Evolutionary conservation across 2,888 invertebrate genomes (phyloP).

Genomic region (Adineta ricciae): DNA sequence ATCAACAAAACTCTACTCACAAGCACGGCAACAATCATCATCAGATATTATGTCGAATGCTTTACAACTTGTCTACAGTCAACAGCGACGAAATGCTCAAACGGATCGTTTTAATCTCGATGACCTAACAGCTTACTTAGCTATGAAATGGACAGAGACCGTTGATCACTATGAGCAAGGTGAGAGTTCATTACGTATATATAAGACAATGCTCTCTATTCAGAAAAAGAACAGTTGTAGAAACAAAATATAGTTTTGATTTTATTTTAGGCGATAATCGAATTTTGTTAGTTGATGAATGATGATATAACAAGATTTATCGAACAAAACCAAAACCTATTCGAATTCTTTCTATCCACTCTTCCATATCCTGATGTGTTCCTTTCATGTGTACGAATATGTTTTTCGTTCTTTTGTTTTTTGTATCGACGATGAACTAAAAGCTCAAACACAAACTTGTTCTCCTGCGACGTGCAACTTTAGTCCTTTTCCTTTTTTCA

Average conservation of each 20-base stretch:
- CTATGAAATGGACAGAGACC: constrained; percentile 8
- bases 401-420: not conserved
- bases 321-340: not conserved
- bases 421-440: not conserved
- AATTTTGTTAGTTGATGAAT: not conserved
- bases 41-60: constrained; percentile 8
- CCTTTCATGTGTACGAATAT: not conserved
- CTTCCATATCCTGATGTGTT: not conserved
- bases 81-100: not conserved
- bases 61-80: constrained; percentile 19
- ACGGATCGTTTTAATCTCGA: not conserved
- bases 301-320: not conserved
- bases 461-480: not conserved
- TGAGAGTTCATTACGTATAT: too few relatives aligned
- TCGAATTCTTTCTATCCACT: not conserved
- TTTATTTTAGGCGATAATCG: not conserved
- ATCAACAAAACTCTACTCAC: not conserved
- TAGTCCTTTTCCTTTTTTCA: not conserved
- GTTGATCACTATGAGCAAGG: not conserved
- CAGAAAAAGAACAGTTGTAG: too few relatives aligned
- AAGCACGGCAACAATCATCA: not conserved
- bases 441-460: not conserved
- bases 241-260: too few relatives aligned
- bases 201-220: too few relatives aligned
- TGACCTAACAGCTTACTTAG: not conserved